These are phyloP conservation scores for Polypedilum pembai DNA, from an alignment of 1,140 invertebrate species.

Conservation along the genomic window DNA sequence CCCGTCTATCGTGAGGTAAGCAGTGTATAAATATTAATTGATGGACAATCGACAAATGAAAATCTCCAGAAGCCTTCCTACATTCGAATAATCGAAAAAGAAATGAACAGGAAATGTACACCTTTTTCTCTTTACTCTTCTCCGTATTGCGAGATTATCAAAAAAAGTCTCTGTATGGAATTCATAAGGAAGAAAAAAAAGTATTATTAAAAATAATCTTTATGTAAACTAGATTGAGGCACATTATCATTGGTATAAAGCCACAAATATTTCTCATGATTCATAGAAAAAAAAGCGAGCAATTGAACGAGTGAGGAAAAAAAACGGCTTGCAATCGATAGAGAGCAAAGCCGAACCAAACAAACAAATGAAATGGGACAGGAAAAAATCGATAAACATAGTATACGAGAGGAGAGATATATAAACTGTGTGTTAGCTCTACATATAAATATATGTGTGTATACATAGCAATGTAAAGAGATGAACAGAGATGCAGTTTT, in stretches of 20 bases:
- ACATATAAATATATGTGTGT: neutral
- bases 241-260: too few species aligned
- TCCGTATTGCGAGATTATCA: too few species aligned
- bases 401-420: neutral
- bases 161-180: too few species aligned
- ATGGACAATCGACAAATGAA: slow-evolving; percentile 31
- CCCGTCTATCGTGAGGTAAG: slow-evolving; percentile 83
- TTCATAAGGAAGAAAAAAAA: too few species aligned
- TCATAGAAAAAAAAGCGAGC: too few species aligned
- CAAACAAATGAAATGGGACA: neutral
- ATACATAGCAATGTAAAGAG: neutral
- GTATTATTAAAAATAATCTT: too few species aligned
- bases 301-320: neutral
- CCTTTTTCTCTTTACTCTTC: too few species aligned
- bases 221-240: too few species aligned
- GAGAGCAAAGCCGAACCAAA: neutral
- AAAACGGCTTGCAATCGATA: neutral
- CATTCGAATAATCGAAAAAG: neutral
- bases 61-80: slow-evolving; percentile 15
- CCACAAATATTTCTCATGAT: too few species aligned
- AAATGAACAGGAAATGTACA: too few species aligned
- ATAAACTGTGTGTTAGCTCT: neutral
- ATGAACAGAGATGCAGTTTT: neutral
- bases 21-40: slow-evolving; percentile 30
- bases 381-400: slow-evolving; percentile 18